Conservation (phyloP, 2,797 vertebrate species). For the Iguana delicatissima region DNA sequence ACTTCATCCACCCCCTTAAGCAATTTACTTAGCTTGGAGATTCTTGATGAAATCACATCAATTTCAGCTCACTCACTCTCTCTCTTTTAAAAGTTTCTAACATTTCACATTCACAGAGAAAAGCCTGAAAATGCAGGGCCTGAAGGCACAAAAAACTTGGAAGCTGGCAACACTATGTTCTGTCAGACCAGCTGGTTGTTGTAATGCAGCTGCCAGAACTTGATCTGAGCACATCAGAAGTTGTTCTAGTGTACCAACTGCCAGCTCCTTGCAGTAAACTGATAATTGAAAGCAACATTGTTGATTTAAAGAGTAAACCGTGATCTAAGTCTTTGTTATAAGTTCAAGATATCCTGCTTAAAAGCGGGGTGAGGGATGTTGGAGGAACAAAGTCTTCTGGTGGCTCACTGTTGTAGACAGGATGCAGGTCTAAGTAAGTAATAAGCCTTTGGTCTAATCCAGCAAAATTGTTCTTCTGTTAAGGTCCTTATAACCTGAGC, state of each 20-base stretch:
- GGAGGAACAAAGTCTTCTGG: background rate
- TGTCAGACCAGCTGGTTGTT: conserved; percentile 23
- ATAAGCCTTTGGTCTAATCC: background rate
- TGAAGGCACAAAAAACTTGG: conserved; percentile 13
- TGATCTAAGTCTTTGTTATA: conserved; percentile 1
- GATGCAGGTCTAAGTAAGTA: background rate
- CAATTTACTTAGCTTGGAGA: conserved; percentile 26
- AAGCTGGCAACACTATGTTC: conserved; percentile 2
- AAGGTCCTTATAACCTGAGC: background rate
- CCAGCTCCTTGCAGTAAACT: conserved; percentile 1
- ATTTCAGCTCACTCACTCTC: background rate
- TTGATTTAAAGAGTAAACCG: conserved; percentile 16
- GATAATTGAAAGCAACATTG: background rate
- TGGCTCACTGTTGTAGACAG: background rate
- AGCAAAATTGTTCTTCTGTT: background rate
- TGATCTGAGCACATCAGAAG: conserved; percentile 8
- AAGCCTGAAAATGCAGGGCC: conserved; percentile 20
- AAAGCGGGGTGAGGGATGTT: background rate
- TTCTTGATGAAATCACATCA: conserved; percentile 17
- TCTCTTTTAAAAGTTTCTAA: background rate
- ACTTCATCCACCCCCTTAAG: conserved; percentile 28
- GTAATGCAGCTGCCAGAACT: background rate
- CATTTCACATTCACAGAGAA: conserved; percentile 7
- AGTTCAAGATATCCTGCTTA: background rate
- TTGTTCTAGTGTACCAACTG: background rate